phyloP scores from a whole-genome alignment of 1,140 invertebrate genomes.

The Pogonognathellus flavescens region DNA sequence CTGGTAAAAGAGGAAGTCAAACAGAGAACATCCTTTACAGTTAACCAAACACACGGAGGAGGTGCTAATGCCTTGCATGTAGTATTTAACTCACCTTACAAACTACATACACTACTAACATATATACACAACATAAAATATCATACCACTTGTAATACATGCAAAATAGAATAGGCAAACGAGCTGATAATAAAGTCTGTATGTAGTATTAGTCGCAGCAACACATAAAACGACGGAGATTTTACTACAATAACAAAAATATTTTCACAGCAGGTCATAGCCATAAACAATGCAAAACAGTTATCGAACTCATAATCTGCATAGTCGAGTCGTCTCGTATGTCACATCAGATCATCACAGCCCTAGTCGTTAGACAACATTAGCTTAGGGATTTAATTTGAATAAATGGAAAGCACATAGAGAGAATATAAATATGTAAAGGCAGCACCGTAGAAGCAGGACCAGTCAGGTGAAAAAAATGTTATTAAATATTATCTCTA shows the following conservation, averaged over 20 bases:
- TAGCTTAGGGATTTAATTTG: background rate
- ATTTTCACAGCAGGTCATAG: constrained; percentile 14
- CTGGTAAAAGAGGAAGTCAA: constrained; percentile 20
- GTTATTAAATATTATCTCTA: too few species aligned
- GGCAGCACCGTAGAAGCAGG: background rate
- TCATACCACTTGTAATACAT: background rate
- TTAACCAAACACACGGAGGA: background rate
- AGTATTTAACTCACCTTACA: background rate
- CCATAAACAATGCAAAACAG: background rate
- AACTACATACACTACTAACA: background rate
- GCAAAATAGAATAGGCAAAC: background rate
- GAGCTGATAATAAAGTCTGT: too few species aligned
- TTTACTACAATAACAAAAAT: background rate
- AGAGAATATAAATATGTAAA: background rate
- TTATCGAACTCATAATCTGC: too few species aligned
- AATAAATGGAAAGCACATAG: constrained; percentile 9
- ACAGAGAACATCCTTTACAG: background rate
- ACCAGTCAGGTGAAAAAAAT: too few species aligned
- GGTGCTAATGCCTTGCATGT: background rate
- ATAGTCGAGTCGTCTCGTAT: background rate
- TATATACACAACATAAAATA: background rate
- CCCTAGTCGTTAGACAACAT: constrained; percentile 15
- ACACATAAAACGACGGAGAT: background rate
- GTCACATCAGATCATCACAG: background rate
- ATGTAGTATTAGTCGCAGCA: too few species aligned